Percentiles rank a stretch among this genome's conserved stretches.
Evolutionary conservation across 2,113 vertebrate genomes (phyloP).

Genomic region (Lichenostomus cassidix): DNA sequence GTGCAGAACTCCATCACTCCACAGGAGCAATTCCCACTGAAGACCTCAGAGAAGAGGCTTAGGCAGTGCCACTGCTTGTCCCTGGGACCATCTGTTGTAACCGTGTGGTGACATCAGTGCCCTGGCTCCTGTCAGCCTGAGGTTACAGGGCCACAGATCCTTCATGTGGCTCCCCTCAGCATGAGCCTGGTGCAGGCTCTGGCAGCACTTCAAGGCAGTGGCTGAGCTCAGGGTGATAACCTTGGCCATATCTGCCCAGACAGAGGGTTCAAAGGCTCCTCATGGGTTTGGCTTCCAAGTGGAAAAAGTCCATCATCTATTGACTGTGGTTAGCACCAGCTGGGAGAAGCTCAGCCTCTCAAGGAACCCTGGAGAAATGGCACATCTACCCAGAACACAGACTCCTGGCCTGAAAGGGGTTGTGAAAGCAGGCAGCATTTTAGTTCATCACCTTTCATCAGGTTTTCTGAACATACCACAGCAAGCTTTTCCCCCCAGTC

Average conservation of each 20-base stretch:
- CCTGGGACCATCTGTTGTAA: not conserved
- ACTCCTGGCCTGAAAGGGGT: not conserved
- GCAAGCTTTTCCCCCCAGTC: not conserved
- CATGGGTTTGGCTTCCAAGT: not conserved
- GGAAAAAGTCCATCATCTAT: not conserved
- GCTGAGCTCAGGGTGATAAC: not conserved
- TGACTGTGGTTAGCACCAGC: not conserved
- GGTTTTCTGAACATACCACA: fast-evolving
- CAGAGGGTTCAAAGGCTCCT: slow-evolving; percentile 20
- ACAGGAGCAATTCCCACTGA: fast-evolving
- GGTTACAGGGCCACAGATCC: not conserved
- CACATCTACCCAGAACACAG: not conserved
- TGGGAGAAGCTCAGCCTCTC: not conserved
- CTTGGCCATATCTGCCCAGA: not conserved
- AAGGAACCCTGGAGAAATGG: not conserved
- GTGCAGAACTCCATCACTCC: not conserved
- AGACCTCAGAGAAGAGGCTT: not conserved
- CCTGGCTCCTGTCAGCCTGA: not conserved
- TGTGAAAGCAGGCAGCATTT: not conserved
- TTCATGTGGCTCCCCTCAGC: not conserved
- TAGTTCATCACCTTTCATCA: not conserved
- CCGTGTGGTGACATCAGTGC: not conserved
- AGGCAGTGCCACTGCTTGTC: not conserved
- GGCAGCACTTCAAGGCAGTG: not conserved
- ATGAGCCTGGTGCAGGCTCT: not conserved